Evolutionary conservation across 2,888 invertebrate species (phyloP).

Genomic region (Eurois occulta): DNA sequence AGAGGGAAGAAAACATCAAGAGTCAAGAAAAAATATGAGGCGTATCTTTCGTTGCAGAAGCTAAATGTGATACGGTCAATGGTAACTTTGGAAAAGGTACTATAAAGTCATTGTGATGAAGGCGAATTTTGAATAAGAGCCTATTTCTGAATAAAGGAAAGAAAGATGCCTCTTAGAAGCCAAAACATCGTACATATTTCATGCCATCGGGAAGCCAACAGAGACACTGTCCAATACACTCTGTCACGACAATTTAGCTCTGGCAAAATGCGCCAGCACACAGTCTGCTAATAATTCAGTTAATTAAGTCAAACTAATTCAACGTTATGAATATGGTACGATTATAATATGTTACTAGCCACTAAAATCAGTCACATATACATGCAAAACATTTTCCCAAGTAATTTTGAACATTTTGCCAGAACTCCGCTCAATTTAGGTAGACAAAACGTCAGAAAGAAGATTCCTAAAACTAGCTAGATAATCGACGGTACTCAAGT

Average conservation of each 20-base stretch:
- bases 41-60: neutral
- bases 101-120: neutral
- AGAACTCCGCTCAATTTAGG: neutral
- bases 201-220: neutral
- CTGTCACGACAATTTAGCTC: neutral
- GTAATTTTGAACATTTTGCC: neutral
- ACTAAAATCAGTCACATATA: neutral
- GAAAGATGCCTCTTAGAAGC: neutral
- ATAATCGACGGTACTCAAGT: constrained; percentile 4
- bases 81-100: neutral
- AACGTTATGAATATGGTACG: neutral
- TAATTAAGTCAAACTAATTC: neutral
- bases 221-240: no score
- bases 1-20: neutral
- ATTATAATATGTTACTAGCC: neutral
- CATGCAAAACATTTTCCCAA: neutral
- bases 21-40: neutral
- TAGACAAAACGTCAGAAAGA: neutral
- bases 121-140: neutral
- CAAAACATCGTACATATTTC: neutral
- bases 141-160: neutral
- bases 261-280: neutral
- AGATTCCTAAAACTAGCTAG: neutral
- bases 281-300: neutral
- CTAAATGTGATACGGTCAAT: neutral